A percentile compares a stretch with the other conserved stretches of the same genome.
These are phyloP conservation scores for Neopipo cinnamomea DNA, from an alignment of 2,113 vertebrate species.

Conservation along the genomic window DNA sequence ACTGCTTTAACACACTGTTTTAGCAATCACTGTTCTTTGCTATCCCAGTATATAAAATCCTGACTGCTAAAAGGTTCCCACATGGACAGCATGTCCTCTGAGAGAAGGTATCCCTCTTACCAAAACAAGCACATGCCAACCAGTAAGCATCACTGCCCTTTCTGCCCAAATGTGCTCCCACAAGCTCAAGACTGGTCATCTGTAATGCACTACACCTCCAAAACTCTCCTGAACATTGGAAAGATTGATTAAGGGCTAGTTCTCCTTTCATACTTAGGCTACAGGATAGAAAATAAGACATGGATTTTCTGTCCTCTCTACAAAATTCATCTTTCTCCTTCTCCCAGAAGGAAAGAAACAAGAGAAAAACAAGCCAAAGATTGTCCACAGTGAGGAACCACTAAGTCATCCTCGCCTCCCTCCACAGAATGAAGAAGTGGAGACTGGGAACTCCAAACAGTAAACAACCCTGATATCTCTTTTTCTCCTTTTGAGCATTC, in stretches of 20 bases:
- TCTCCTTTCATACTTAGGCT: neutral
- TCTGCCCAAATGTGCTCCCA: neutral
- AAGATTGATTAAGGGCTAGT: neutral
- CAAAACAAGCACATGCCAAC: neutral
- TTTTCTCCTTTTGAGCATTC: neutral
- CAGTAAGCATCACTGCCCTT: neutral
- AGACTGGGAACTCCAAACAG: neutral
- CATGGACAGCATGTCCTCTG: neutral
- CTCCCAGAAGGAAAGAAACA: neutral
- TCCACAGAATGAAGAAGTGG: neutral
- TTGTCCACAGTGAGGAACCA: neutral
- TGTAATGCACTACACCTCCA: neutral
- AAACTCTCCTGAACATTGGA: neutral
- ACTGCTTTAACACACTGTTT: neutral
- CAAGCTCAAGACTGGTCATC: neutral
- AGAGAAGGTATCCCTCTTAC: neutral
- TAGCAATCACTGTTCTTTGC: neutral
- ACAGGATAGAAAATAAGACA: neutral
- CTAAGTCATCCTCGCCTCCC: neutral
- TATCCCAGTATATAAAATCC: neutral
- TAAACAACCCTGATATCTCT: neutral
- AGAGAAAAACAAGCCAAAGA: neutral
- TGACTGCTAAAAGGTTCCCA: neutral
- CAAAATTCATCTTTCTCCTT: neutral
- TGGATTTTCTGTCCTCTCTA: neutral